phyloP scores from a whole-genome alignment of 2,888 invertebrate genomes.

The Pimpla rufipes region DNA sequence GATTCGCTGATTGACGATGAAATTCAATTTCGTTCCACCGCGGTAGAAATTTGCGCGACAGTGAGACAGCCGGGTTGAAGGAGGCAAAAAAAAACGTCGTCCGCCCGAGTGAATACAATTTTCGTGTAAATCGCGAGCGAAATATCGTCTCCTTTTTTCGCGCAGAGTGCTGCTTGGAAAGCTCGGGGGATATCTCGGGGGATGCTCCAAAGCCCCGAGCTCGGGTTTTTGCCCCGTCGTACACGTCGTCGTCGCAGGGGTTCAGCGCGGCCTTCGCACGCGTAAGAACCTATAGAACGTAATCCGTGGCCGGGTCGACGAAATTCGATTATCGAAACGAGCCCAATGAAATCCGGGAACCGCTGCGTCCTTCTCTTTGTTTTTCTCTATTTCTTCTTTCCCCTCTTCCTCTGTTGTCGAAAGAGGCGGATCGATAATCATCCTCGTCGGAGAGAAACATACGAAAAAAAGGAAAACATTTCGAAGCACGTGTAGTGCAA shows the following conservation, averaged over 20 bases:
- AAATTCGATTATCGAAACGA: conserved; percentile 72
- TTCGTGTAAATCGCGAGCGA: conserved; percentile 43
- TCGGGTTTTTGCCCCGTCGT: conserved; percentile 52
- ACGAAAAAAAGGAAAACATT: background rate
- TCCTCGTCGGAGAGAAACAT: background rate
- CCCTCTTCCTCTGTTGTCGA: conserved; percentile 10
- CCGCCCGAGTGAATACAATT: conserved; percentile 30
- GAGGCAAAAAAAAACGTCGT: background rate
- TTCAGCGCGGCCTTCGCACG: conserved; percentile 24
- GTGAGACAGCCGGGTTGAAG: background rate
- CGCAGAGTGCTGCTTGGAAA: conserved; percentile 14
- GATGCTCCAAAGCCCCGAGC: conserved; percentile 48
- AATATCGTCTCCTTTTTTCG: conserved; percentile 17
- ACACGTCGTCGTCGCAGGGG: conserved; percentile 25
- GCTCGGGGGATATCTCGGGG: conserved; percentile 49
- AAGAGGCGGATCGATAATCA: conserved; percentile 39
- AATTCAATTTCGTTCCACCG: background rate
- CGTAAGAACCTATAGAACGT: conserved; percentile 38
- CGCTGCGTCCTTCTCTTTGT: conserved; percentile 33
- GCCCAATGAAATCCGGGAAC: conserved; percentile 57
- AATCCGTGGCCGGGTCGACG: conserved; percentile 66
- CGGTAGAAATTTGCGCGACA: background rate
- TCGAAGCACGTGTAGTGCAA: background rate
- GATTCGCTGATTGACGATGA: background rate
- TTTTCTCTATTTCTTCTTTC: conserved; percentile 14